These are phyloP conservation scores for Pyrgus malvae DNA, from an alignment of 2,888 invertebrate species.

Conservation along the genomic window DNA sequence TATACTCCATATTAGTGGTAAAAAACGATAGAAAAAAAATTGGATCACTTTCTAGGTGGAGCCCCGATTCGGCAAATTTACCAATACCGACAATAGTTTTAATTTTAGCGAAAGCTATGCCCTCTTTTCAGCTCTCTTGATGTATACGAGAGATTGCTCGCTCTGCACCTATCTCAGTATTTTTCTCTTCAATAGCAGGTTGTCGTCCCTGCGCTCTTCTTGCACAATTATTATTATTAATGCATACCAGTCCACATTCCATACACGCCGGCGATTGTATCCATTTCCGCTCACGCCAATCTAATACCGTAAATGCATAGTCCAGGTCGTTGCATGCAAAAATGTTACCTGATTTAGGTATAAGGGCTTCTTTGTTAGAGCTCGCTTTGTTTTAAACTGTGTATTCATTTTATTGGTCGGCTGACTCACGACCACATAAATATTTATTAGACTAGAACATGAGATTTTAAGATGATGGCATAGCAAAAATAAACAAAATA, in stretches of 20 bases:
- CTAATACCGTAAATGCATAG: constrained; percentile 4
- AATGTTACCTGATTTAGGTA: constrained; percentile 14
- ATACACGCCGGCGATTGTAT: constrained; percentile 26
- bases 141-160: not conserved
- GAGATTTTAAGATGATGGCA: too few species aligned
- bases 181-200: not conserved
- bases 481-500: too few species aligned
- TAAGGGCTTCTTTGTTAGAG: constrained; percentile 3
- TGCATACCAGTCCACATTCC: constrained; percentile 25
- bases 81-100: too few species aligned
- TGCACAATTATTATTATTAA: constrained; percentile 20
- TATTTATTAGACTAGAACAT: not conserved
- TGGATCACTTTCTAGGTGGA: too few species aligned
- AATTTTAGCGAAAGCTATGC: too few species aligned
- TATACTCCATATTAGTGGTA: too few species aligned
- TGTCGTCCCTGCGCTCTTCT: constrained; percentile 12
- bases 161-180: not conserved
- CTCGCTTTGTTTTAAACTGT: not conserved
- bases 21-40: too few species aligned
- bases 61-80: too few species aligned
- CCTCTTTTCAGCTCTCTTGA: too few species aligned
- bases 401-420: too few species aligned
- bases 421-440: not conserved
- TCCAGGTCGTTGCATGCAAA: constrained; percentile 21
- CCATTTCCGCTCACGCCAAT: constrained; percentile 21